These are phyloP conservation scores for Tigriopus californicus DNA, from an alignment of 2,888 invertebrate species.

Conservation along the genomic window DNA sequence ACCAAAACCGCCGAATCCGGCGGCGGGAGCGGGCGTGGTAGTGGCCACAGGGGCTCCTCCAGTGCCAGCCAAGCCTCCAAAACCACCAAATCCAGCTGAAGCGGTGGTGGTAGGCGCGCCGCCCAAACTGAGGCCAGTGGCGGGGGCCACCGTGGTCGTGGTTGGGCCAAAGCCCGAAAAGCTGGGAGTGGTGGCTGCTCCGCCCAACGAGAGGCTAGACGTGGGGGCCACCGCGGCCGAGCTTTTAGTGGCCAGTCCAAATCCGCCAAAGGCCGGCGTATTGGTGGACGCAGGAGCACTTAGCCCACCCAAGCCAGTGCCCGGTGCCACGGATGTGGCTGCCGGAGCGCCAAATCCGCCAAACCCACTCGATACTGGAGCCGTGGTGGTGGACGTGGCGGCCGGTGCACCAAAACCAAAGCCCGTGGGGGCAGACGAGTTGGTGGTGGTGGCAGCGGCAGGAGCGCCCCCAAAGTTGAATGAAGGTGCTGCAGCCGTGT, in stretches of 20 bases:
- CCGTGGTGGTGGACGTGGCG: constrained; percentile 13
- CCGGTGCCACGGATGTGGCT: background rate
- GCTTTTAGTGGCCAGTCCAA: background rate
- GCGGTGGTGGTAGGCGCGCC: constrained; percentile 13
- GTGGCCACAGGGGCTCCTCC: constrained; percentile 17
- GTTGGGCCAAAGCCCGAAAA: constrained; percentile 16
- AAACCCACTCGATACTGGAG: constrained; percentile 4
- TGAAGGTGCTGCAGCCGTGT: constrained; percentile 14
- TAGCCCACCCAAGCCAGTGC: background rate
- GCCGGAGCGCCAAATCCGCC: background rate
- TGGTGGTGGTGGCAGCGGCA: constrained; percentile 17
- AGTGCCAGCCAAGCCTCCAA: constrained; percentile 21
- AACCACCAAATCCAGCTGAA: background rate
- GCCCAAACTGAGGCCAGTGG: constrained; percentile 16
- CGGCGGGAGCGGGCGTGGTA: constrained; percentile 21
- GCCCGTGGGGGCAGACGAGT: background rate
- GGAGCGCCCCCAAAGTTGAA: constrained; percentile 17
- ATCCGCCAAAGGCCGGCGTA: constrained; percentile 4
- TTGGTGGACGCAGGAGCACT: constrained; percentile 16
- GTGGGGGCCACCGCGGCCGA: background rate
- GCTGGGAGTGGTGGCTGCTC: constrained; percentile 18
- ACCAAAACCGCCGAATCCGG: constrained; percentile 1
- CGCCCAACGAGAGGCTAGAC: constrained; percentile 22
- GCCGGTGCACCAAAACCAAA: constrained; percentile 11
- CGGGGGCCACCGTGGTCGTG: constrained; percentile 21